These are phyloP conservation scores for Pasiphila rectangulata DNA, from an alignment of 2,888 invertebrate species.

Conservation along the genomic window DNA sequence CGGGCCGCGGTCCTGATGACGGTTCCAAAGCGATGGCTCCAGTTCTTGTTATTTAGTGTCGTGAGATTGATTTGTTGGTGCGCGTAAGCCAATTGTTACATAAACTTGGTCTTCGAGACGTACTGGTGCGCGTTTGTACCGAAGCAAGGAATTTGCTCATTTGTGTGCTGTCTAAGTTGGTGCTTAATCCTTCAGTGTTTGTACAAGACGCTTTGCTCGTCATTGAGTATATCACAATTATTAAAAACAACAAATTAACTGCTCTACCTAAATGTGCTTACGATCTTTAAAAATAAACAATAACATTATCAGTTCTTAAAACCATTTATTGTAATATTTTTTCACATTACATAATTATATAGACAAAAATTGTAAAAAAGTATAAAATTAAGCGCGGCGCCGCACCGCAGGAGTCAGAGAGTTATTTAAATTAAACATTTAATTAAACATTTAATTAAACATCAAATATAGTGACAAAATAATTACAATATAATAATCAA, in stretches of 20 bases:
- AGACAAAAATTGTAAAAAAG: too few species aligned
- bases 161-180: conserved; percentile 55
- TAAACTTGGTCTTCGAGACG: conserved; percentile 24
- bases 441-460: conserved; percentile 6
- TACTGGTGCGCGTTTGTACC: conserved; percentile 44
- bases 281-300: background rate
- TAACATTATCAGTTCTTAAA: conserved; percentile 8
- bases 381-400: conserved; percentile 53
- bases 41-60: conserved; percentile 23
- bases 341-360: too few species aligned
- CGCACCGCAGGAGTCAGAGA: conserved; percentile 47
- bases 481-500: conserved; percentile 12
- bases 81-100: conserved; percentile 29
- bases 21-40: conserved; percentile 22
- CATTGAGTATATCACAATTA: conserved; percentile 33
- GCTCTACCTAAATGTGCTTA: background rate
- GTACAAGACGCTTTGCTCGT: conserved; percentile 39
- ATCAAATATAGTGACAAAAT: conserved; percentile 19
- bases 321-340: conserved; percentile 18
- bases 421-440: too few species aligned
- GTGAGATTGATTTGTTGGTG: conserved; percentile 24
- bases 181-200: conserved; percentile 60
- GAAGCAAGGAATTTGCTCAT: conserved; percentile 47
- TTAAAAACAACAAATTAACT: conserved; percentile 1
- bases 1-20: conserved; percentile 59